Percentiles rank a stretch among this genome's conserved stretches.
These are phyloP conservation scores for Patagioenas fasciata DNA, from an alignment of 2,113 vertebrate species.

Conservation along the genomic window DNA sequence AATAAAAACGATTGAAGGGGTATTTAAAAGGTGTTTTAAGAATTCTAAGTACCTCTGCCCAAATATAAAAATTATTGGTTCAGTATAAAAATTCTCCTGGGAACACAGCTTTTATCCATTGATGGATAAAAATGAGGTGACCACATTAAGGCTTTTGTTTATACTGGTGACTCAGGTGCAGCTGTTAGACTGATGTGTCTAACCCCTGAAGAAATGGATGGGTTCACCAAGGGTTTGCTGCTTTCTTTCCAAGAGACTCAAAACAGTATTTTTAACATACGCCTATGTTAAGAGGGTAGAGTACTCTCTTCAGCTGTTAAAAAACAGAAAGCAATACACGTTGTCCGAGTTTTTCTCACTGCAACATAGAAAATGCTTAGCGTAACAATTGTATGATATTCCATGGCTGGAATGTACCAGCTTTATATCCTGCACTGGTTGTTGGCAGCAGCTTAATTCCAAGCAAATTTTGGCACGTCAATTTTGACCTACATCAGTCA, in stretches of 20 bases:
- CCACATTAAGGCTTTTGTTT: background rate
- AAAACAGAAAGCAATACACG: rapidly evolving
- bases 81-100: background rate
- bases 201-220: background rate
- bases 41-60: background rate
- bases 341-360: background rate
- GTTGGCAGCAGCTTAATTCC: background rate
- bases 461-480: background rate
- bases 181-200: background rate
- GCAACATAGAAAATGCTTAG: background rate
- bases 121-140: background rate
- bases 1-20: background rate
- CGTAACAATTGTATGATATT: rapidly evolving
- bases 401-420: background rate
- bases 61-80: background rate
- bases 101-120: background rate
- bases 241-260: background rate
- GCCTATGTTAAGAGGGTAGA: background rate
- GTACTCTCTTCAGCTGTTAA: background rate
- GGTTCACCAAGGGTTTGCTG: background rate
- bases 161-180: background rate
- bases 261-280: background rate
- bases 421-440: background rate
- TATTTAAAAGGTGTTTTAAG: background rate
- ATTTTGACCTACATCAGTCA: background rate